Base-by-base conservation (phyloP, 2,797 vertebrate species). In the Syngnathus rostellatus region DNA sequence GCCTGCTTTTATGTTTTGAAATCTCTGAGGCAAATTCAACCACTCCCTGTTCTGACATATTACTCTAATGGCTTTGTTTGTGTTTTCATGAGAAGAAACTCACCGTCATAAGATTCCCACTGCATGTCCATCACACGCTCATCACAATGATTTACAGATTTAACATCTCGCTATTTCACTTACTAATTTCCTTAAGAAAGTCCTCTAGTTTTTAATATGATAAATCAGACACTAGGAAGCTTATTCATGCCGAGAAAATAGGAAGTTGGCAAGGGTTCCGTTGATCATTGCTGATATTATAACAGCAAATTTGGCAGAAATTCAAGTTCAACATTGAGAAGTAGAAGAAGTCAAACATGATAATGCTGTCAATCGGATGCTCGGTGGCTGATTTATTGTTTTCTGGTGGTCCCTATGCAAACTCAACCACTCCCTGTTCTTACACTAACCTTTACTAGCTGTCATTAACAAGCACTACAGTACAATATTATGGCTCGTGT, bases 391-490 rank as follows among this genome's bases (percentile, higher is more conserved):
- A 57, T 37, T 57, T 57, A 37, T 37, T 37, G 25, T 17, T 55
- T 55, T 50, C 0, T 5, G 48, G 48, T 16, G 19, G 17, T 6
- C 16, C 7, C 46, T 16, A 48, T 1, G 48, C 19, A 50, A 50
- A 50, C 54, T 31, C 14, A 16, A 31, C 25, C 54, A 57, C 54
- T 57, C 54, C 54, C 14, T 57, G 25, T 57, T 37, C 54, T 17
- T 57, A 57, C 54, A 31, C 54, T 57, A 57, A 57, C 54, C 54
- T 57, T 57, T 57, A 16, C 25, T 57, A 37, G 6, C 54, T 57
- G 54, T 57, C 54, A 57, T 31, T 57, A 31, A 31, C 25, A 31
- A 46, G 17, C 50, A 51, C 50, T 51, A n/a, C 50, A 1, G 48
- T n/a, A 50, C 48, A n/a, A 50, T 50, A 14, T 55, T 31, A 11